Percentiles rank a stretch among this genome's conserved stretches.
Evolutionary conservation across 2,797 vertebrate species (phyloP).

Genomic region (Pelodytes ibericus): DNA sequence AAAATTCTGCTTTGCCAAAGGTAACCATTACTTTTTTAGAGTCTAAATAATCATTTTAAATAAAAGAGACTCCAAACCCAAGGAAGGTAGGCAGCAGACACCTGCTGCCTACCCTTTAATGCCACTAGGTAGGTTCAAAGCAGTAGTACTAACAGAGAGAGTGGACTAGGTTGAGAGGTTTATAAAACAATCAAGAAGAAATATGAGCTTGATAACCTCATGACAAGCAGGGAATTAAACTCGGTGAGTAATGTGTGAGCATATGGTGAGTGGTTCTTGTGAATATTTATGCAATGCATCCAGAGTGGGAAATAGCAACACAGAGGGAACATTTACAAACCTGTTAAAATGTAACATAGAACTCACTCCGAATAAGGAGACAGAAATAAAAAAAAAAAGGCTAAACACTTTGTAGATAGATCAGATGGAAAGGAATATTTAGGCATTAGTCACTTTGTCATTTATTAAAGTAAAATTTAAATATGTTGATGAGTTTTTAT

Average conservation of each 20-base stretch:
- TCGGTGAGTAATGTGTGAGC: constrained; percentile 38
- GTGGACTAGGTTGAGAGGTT: background rate
- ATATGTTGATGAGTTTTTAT: too few species aligned
- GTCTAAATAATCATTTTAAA: too few species aligned
- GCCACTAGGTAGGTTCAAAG: background rate
- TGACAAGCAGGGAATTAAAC: constrained; percentile 22
- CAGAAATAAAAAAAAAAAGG: constrained; percentile 5
- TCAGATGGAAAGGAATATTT: constrained; percentile 6
- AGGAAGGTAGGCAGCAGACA: too few species aligned
- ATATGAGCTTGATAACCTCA: constrained; percentile 8
- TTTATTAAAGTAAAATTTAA: background rate
- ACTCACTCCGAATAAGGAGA: constrained; percentile 1
- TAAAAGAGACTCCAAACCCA: too few species aligned
- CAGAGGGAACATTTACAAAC: constrained; percentile 37
- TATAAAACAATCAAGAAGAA: background rate
- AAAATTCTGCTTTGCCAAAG: too few species aligned
- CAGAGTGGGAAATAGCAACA: constrained; percentile 31
- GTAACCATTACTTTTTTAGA: too few species aligned
- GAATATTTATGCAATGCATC: constrained; percentile 47
- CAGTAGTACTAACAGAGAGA: background rate
- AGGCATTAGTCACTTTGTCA: constrained; percentile 2
- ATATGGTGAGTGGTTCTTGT: constrained; percentile 52
- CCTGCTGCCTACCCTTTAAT: too few species aligned
- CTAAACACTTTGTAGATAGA: background rate
- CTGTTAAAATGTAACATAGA: constrained; percentile 26